phyloP scores from a whole-genome alignment of 2,888 invertebrate species.

The Nysson spinosus region DNA sequence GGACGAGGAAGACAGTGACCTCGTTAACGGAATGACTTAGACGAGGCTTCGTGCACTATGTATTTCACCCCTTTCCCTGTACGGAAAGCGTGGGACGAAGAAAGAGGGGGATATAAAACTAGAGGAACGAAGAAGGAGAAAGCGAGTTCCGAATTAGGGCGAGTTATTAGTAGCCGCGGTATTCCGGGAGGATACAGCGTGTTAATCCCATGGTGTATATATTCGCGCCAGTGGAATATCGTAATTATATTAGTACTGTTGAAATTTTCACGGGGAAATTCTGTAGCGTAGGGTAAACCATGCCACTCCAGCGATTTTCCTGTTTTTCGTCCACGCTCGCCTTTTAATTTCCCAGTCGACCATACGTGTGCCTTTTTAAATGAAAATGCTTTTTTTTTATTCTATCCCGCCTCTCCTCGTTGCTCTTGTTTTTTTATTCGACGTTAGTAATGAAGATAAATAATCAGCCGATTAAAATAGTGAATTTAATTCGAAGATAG shows the following conservation, averaged over 20 bases:
- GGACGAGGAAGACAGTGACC: constrained; percentile 43
- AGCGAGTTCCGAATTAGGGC: constrained; percentile 39
- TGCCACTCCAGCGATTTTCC: constrained; percentile 26
- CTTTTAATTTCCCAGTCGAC: constrained; percentile 33
- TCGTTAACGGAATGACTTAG: constrained; percentile 58
- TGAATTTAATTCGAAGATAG: not conserved
- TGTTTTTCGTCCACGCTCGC: constrained; percentile 23
- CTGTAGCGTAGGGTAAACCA: constrained; percentile 17
- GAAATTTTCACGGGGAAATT: constrained; percentile 60
- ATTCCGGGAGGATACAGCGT: constrained; percentile 59
- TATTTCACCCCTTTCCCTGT: constrained; percentile 58
- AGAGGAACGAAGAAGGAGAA: not conserved
- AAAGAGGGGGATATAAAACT: not conserved
- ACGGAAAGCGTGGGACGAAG: constrained; percentile 12
- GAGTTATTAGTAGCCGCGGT: constrained; percentile 34
- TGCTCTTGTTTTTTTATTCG: no score
- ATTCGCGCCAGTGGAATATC: constrained; percentile 66
- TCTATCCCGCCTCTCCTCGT: no score
- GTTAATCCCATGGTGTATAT: constrained; percentile 70
- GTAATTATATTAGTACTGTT: constrained; percentile 68
- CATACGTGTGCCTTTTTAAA: constrained; percentile 24
- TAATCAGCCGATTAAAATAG: not conserved
- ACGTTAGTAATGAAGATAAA: constrained; percentile 24
- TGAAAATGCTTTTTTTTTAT: no score
- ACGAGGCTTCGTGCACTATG: constrained; percentile 36